Conservation (phyloP, 1,140 invertebrate species). For the Diabrotica virgifera region DNA sequence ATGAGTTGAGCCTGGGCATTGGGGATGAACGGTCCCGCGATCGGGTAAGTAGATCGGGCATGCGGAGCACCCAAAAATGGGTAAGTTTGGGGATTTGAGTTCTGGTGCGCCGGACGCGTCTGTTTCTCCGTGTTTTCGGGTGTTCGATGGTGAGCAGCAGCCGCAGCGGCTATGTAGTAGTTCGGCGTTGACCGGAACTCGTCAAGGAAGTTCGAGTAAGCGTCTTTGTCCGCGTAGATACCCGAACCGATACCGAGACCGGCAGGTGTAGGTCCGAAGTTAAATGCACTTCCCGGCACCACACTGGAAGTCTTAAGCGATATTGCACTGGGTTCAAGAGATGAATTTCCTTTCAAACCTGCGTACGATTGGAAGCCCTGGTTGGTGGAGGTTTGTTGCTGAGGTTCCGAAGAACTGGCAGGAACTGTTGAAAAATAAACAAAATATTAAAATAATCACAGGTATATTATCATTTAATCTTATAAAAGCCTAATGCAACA, state of each 20-base stretch:
- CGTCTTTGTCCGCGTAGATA: constrained; percentile 57
- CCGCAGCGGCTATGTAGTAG: constrained; percentile 56
- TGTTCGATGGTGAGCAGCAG: constrained; percentile 39
- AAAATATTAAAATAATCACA: too few relatives aligned
- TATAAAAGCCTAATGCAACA: too few relatives aligned
- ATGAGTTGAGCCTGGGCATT: constrained; percentile 44
- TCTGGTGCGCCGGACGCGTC: constrained; percentile 45
- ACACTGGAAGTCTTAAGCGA: constrained; percentile 59
- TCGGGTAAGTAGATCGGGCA: constrained; percentile 53
- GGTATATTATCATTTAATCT: too few relatives aligned
- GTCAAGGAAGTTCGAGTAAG: constrained; percentile 58
- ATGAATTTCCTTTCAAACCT: constrained; percentile 48
- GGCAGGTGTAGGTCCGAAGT: constrained; percentile 61
- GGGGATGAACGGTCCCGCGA: constrained; percentile 51
- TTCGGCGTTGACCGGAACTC: constrained; percentile 57
- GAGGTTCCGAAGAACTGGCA: neutral
- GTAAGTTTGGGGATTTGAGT: constrained; percentile 27
- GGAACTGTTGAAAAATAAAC: neutral
- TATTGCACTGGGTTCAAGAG: constrained; percentile 55
- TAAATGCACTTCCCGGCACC: constrained; percentile 67
- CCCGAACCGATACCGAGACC: constrained; percentile 47
- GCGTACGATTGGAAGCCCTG: constrained; percentile 57
- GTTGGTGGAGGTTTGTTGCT: constrained; percentile 25
- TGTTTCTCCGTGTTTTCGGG: constrained; percentile 47
- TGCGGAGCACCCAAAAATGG: constrained; percentile 55